Evolutionary conservation across 2,888 invertebrate species (phyloP).

Genomic region (Podabrus alpinus): DNA sequence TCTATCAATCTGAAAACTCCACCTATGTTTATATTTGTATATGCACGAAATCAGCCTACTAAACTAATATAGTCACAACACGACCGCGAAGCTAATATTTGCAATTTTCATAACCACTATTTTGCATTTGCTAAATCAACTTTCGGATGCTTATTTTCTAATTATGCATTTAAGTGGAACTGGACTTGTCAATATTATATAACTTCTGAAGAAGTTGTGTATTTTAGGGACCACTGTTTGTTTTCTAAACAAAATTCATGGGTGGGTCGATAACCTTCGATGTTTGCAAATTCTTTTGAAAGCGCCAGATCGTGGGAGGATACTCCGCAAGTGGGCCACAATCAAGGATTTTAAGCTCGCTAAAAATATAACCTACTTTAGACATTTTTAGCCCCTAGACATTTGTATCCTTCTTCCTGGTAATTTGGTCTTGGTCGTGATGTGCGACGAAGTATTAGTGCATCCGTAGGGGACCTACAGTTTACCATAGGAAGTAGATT

Average conservation of each 20-base stretch:
- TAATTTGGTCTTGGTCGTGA: no score
- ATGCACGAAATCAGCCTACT: constrained; percentile 7
- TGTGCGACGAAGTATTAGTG: no score
- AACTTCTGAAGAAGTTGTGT: not conserved
- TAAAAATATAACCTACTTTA: not conserved
- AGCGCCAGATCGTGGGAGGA: not conserved
- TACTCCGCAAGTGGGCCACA: not conserved
- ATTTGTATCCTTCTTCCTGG: no score
- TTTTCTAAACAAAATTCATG: not conserved
- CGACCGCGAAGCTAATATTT: constrained; percentile 14
- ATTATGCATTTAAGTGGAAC: not conserved
- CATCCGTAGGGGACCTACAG: no score
- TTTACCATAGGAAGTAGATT: no score
- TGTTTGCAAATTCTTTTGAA: not conserved
- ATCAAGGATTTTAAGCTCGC: not conserved
- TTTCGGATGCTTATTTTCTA: not conserved
- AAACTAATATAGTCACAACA: constrained; percentile 5
- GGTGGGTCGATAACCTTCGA: not conserved
- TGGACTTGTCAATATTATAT: not conserved
- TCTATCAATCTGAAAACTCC: not conserved
- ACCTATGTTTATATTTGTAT: constrained; percentile 1
- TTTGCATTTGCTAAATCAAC: constrained; percentile 8
- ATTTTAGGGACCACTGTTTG: not conserved
- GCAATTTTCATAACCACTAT: constrained; percentile 18
- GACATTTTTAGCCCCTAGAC: no score